These are phyloP conservation scores for Lathronympha strigana DNA, from an alignment of 2,888 invertebrate species.

Conservation along the genomic window DNA sequence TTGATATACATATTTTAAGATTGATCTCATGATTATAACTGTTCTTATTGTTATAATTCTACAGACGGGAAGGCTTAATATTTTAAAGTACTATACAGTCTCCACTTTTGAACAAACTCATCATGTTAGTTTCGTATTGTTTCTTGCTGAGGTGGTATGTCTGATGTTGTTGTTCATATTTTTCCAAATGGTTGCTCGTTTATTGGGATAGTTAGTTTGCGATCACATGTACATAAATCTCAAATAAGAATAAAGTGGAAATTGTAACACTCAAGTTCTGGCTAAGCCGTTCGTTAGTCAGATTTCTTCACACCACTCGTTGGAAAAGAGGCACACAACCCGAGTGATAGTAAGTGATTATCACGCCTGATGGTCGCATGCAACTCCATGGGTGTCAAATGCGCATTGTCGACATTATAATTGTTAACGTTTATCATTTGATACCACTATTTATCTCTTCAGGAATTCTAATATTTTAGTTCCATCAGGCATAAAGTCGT, in stretches of 20 bases:
- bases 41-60: no score
- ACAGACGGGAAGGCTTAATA: not conserved
- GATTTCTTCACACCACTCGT: no score
- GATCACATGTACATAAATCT: not conserved
- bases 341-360: no score
- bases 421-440: no score
- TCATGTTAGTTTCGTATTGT: slow-evolving; percentile 53
- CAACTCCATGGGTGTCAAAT: no score
- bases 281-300: not conserved
- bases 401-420: no score
- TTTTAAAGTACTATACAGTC: slow-evolving; percentile 43
- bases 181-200: no score
- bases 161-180: not conserved
- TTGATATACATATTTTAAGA: not conserved
- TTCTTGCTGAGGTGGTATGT: slow-evolving; percentile 55
- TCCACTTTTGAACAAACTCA: slow-evolving; percentile 45
- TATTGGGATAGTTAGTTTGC: not conserved
- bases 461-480: no score
- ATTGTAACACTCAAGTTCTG: slow-evolving; percentile 3
- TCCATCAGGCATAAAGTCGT: not conserved
- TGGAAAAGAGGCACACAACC: no score
- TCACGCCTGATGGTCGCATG: no score
- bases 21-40: not conserved
- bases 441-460: no score
- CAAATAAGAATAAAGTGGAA: slow-evolving; percentile 19